Evolutionary conservation across 1,140 invertebrate genomes (phyloP).

Genomic region (Drosophila kepulauana): DNA sequence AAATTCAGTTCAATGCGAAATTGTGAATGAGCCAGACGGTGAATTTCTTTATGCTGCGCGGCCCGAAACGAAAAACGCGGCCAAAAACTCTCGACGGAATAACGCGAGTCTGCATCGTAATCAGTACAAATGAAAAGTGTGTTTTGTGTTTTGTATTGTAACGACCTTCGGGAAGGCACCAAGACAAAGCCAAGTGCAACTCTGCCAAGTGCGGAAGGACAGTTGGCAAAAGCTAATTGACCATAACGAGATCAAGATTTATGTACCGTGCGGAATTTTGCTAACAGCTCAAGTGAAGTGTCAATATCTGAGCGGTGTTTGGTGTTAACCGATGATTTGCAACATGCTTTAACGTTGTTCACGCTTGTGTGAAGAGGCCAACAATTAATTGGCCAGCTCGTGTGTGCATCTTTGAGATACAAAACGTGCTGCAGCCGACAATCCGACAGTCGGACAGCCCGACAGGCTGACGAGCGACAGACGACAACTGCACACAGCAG

Average conservation of each 20-base stretch:
- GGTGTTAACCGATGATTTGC: conserved; percentile 22
- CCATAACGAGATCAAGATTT: conserved; percentile 31
- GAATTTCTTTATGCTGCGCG: conserved; percentile 53
- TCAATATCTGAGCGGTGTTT: conserved; percentile 22
- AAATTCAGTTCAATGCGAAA: conserved; percentile 80
- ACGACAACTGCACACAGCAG: background rate
- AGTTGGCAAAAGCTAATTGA: conserved; percentile 36
- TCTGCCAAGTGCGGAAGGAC: conserved; percentile 28
- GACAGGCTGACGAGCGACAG: conserved; percentile 4
- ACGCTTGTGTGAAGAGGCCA: conserved; percentile 29
- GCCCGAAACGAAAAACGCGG: conserved; percentile 22
- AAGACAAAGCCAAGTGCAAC: conserved; percentile 27
- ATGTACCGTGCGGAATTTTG: conserved; percentile 9
- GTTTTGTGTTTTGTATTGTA: conserved; percentile 14
- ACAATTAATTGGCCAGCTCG: conserved; percentile 48
- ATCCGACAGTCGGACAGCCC: too few species aligned
- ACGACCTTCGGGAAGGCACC: conserved; percentile 18
- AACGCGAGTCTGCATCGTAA: conserved; percentile 18
- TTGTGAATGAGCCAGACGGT: conserved; percentile 78
- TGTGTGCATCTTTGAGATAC: conserved; percentile 46
- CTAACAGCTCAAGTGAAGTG: conserved; percentile 26
- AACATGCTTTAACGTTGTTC: conserved; percentile 7
- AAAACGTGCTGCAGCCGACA: conserved; percentile 32
- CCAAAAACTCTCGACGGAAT: conserved; percentile 41
- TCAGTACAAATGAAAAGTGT: conserved; percentile 24